Evolutionary conservation across 2,888 invertebrate genomes (phyloP).

Genomic region (Caenorhabditis drosophilae): DNA sequence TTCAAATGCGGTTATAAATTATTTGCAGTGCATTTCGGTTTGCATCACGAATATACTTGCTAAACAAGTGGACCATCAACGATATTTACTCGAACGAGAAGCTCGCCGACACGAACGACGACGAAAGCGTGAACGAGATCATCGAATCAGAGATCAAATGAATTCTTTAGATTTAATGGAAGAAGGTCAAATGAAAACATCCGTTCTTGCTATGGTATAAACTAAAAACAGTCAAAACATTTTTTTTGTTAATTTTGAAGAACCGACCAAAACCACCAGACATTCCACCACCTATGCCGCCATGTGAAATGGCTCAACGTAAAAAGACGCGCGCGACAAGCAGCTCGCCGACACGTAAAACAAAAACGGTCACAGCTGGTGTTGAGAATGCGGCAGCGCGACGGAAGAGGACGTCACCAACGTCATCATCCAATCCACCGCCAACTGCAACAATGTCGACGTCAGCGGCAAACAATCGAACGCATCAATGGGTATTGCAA

Average conservation of each 20-base stretch:
- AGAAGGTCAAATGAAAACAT: conserved; percentile 30
- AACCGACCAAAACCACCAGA: conserved; percentile 47
- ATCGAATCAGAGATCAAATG: conserved; percentile 25
- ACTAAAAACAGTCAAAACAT: not conserved
- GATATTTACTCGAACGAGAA: conserved; percentile 64
- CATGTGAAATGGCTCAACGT: conserved; percentile 28
- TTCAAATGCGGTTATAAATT: not conserved
- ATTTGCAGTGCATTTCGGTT: conserved; percentile 64
- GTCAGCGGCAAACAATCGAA: too few relatives aligned
- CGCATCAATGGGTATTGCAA: conserved; percentile 62
- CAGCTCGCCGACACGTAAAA: conserved; percentile 45
- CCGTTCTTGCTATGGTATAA: conserved; percentile 26
- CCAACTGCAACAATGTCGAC: conserved; percentile 12
- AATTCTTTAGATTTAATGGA: conserved; percentile 35
- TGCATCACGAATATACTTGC: conserved; percentile 67
- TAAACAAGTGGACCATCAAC: conserved; percentile 68
- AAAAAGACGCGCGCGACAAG: conserved; percentile 42
- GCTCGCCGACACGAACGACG: conserved; percentile 61
- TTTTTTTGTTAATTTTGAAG: not conserved
- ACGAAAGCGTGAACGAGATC: conserved; percentile 49
- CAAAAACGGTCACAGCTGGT: conserved; percentile 13
- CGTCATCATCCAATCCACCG: conserved; percentile 23
- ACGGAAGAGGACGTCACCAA: conserved; percentile 37
- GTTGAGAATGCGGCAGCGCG: conserved; percentile 29
- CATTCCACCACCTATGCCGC: conserved; percentile 50